Evolutionary conservation across 2,888 invertebrate species (phyloP).

Genomic region (Tetragonisca angustula): DNA sequence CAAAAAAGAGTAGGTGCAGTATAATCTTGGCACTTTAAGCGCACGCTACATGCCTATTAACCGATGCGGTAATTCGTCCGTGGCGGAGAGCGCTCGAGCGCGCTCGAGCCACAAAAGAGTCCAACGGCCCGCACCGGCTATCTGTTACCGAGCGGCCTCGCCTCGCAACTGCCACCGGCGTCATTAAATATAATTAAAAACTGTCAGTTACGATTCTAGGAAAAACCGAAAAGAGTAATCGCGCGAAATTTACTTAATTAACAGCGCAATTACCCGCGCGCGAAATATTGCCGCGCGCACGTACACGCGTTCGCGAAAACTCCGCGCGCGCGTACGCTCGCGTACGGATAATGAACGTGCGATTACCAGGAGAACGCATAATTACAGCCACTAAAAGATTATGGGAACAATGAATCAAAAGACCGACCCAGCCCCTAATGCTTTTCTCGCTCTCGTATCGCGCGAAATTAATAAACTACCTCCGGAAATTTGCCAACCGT

Average conservation of each 20-base stretch:
- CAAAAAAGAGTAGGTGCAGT: slow-evolving; percentile 37
- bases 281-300: slow-evolving; percentile 21
- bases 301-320: no score
- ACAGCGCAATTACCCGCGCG: slow-evolving; percentile 35
- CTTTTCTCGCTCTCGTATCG: slow-evolving; percentile 39
- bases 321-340: neutral
- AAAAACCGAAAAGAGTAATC: slow-evolving; percentile 32
- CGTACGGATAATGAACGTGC: slow-evolving; percentile 34
- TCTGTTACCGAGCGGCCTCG: slow-evolving; percentile 33
- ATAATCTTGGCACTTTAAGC: slow-evolving; percentile 62
- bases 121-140: slow-evolving; percentile 7
- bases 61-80: slow-evolving; percentile 51
- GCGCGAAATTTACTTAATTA: slow-evolving; percentile 42
- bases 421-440: slow-evolving; percentile 19
- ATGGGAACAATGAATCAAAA: slow-evolving; percentile 45
- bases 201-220: slow-evolving; percentile 32
- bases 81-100: neutral
- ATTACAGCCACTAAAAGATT: slow-evolving; percentile 47
- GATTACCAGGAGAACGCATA: slow-evolving; percentile 42
- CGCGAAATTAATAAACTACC: slow-evolving; percentile 37
- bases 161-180: slow-evolving; percentile 33
- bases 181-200: slow-evolving; percentile 48
- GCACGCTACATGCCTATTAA: slow-evolving; percentile 56
- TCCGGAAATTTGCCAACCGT: slow-evolving; percentile 11
- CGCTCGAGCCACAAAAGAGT: slow-evolving; percentile 19